A percentile compares a stretch with the other conserved stretches of the same genome.
These are phyloP conservation scores for Eristalis arbustorum DNA, from an alignment of 2,888 invertebrate genomes.

Conservation along the genomic window DNA sequence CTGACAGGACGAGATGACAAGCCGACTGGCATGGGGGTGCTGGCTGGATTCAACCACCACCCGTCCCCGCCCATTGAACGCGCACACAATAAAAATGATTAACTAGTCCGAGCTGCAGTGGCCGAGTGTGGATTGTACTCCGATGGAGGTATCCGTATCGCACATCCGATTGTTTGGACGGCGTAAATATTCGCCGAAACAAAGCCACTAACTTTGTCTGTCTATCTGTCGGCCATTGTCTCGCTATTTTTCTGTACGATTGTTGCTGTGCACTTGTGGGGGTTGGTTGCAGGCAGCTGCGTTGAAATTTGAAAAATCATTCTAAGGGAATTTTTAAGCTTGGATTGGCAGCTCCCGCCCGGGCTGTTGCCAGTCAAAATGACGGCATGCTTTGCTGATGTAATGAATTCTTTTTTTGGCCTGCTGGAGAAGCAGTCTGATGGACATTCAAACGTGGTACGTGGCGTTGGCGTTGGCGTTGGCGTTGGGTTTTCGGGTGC, in stretches of 20 bases:
- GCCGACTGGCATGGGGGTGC: not conserved
- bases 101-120: not conserved
- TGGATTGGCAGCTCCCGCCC: not conserved
- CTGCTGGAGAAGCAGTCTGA: too few relatives aligned
- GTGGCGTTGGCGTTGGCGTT: too few relatives aligned
- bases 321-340: not conserved
- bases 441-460: too few relatives aligned
- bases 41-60: not conserved
- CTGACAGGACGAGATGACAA: slow-evolving; percentile 20
- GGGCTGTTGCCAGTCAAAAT: not conserved
- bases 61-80: not conserved
- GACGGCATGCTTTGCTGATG: not conserved
- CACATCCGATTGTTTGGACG: not conserved
- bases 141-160: not conserved
- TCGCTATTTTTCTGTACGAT: not conserved
- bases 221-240: not conserved
- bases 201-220: not conserved
- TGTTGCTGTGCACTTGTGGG: not conserved
- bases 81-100: slow-evolving; percentile 28
- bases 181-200: not conserved
- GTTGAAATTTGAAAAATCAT: not conserved
- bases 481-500: too few relatives aligned
- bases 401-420: not conserved
- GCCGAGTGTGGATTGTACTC: not conserved
- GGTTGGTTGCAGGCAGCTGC: not conserved